Conservation (phyloP, 2,797 vertebrate genomes). For the Denticeps clupeoides region DNA sequence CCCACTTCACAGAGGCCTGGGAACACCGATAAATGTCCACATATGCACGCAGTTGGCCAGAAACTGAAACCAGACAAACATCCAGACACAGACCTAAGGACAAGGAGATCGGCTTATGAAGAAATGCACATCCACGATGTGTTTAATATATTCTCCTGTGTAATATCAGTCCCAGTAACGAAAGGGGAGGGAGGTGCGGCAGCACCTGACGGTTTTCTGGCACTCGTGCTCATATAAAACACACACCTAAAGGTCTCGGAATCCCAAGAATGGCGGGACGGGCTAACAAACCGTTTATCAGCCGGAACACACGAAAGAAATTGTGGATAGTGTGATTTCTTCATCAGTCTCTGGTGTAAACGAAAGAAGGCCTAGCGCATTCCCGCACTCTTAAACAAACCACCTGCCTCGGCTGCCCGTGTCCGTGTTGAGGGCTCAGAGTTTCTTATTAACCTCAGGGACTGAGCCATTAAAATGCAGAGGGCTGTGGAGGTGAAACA, state of each 20-base stretch:
- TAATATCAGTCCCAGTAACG: conserved; percentile 4
- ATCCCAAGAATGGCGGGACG: conserved; percentile 11
- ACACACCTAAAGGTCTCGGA: conserved; percentile 12
- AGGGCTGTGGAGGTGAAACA: too few species aligned
- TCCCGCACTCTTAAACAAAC: conserved; percentile 24
- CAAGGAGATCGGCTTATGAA: too few species aligned
- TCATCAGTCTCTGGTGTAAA: not conserved
- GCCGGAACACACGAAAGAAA: conserved; percentile 15
- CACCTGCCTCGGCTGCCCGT: not conserved
- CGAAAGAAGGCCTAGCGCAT: conserved; percentile 12
- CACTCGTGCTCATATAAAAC: not conserved
- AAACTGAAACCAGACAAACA: too few species aligned
- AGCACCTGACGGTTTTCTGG: not conserved
- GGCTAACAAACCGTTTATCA: conserved; percentile 16
- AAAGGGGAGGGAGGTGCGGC: not conserved
- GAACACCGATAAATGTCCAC: not conserved
- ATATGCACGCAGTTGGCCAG: too few species aligned
- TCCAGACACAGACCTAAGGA: not conserved
- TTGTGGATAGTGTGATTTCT: conserved; percentile 1
- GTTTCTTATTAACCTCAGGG: not conserved
- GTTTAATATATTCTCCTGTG: conserved; percentile 8
- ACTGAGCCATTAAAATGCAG: too few species aligned
- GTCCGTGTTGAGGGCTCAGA: not conserved
- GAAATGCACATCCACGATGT: conserved; percentile 11
- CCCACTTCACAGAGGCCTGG: too few species aligned